A percentile compares a stretch with the other conserved stretches of the same genome.
Conservation (phyloP, 2,113 vertebrate genomes). For the Alexandromys fortis region DNA sequence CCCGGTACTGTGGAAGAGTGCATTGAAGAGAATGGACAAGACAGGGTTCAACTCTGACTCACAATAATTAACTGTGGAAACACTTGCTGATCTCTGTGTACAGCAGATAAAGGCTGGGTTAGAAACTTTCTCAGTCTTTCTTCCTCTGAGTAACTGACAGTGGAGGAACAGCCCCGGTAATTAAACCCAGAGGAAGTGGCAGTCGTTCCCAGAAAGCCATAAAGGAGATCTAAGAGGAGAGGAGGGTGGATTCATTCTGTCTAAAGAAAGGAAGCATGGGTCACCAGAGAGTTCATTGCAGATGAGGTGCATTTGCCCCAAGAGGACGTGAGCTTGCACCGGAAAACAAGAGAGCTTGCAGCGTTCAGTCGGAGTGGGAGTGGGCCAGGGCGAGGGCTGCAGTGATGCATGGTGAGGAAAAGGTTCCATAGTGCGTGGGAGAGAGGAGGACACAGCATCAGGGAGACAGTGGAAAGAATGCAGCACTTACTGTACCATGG, state of each 20-base stretch:
- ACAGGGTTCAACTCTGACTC: not conserved
- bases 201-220: not conserved
- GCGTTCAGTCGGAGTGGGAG: not conserved
- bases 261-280: not conserved
- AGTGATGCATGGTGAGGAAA: not conserved
- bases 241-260: not conserved
- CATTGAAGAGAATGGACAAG: not conserved
- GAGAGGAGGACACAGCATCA: not conserved
- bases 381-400: not conserved
- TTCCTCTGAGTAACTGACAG: not conserved
- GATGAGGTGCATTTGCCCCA: not conserved
- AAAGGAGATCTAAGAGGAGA: not conserved
- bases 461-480: not conserved
- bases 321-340: not conserved
- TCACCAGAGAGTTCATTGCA: conserved; percentile 24
- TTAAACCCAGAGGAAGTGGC: not conserved
- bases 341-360: not conserved
- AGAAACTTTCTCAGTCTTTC: not conserved
- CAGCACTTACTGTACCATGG: not conserved
- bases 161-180: not conserved
- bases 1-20: not conserved
- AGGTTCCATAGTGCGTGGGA: not conserved
- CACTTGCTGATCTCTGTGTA: not conserved
- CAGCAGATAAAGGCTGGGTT: not conserved
- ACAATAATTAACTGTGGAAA: not conserved